Evolutionary conservation across 2,888 invertebrate genomes (phyloP), one percentile per base, ranked within the genome.

Genomic region (Tortrix viridana): DNA sequence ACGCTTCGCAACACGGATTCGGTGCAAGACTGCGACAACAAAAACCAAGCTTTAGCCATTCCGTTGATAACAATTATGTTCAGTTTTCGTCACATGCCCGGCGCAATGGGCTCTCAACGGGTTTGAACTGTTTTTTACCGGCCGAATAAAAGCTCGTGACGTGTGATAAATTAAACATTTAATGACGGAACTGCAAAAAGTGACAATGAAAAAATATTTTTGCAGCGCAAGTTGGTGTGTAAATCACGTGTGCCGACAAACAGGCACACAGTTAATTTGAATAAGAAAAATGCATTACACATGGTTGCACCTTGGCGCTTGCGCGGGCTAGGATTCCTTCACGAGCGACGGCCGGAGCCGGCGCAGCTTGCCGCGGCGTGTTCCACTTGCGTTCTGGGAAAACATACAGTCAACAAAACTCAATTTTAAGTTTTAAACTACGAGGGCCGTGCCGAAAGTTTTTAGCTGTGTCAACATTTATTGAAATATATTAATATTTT

Each of bases 241-340:
- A 62, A 63, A 63, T 63, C 63, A 63, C 63, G 53, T 58, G 52
- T 58, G 62, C 50, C 52, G 47, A 52, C 53, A 53, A 47, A 46
- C 62, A 47, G 44, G 43, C 23, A 54, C 20, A 53, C 52, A 57
- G 56, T 26, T 26, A 16, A 63, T 63, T 63, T 53, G 58, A 63
- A 63, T 63, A 60, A 66, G 57, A 57, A 67, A 62, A 65, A 67
- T 62, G 53, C 65, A 67, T 61, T 65, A 58, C 59, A 67, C 65
- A 67, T 68, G 69, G 50, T 47, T 66, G 63, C 61, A 67, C 69
- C 71, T 73, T 69, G 69, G 69, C 66, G 72, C 73, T 50, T 57
- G 62, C 62, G 50, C 46, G 74, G 69, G 73, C 89, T 88, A 89
- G 89, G 80, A 88, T 88, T 84, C 87, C 88, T 79, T 83, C 87